phyloP scores from a whole-genome alignment of 2,797 vertebrate species.

The Sus cebifrons region DNA sequence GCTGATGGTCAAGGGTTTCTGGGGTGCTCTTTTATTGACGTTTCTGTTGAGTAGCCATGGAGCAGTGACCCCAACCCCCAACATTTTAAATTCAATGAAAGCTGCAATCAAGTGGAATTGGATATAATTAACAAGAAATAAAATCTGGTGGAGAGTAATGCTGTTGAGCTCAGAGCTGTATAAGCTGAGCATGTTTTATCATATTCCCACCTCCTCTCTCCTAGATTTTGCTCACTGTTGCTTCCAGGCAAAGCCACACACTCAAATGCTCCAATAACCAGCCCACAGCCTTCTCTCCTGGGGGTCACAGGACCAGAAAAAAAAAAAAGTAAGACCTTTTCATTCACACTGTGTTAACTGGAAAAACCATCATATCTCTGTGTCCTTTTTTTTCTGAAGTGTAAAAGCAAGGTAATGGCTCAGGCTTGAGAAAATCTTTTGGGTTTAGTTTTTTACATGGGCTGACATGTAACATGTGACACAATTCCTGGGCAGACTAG shows the following conservation, averaged over 20 bases:
- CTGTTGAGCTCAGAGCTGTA: constrained; percentile 67
- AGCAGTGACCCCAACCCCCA: constrained; percentile 44
- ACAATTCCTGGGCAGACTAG: constrained; percentile 18
- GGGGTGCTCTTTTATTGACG: constrained; percentile 43
- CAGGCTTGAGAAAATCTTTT: constrained; percentile 59
- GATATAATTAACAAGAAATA: constrained; percentile 71
- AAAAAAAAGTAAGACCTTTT: constrained; percentile 58
- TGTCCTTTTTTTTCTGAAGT: neutral
- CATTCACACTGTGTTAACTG: constrained; percentile 50
- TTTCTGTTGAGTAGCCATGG: constrained; percentile 55
- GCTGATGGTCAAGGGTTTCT: neutral
- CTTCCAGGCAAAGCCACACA: constrained; percentile 74
- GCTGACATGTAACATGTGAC: neutral
- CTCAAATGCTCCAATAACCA: constrained; percentile 73
- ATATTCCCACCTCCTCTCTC: neutral
- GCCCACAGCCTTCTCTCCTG: constrained; percentile 62
- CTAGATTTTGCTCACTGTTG: neutral
- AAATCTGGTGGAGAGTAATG: neutral
- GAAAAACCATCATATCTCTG: neutral
- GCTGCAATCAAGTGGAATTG: constrained; percentile 36
- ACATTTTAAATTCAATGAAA: constrained; percentile 73
- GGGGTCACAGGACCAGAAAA: constrained; percentile 26
- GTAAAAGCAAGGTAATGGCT: constrained; percentile 19
- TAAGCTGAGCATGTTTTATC: constrained; percentile 16
- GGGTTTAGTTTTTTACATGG: constrained; percentile 50